Evolutionary conservation across 2,797 vertebrate genomes (phyloP), one percentile per base, ranked within the genome.

Genomic region (Pseudochirops cupreus): DNA sequence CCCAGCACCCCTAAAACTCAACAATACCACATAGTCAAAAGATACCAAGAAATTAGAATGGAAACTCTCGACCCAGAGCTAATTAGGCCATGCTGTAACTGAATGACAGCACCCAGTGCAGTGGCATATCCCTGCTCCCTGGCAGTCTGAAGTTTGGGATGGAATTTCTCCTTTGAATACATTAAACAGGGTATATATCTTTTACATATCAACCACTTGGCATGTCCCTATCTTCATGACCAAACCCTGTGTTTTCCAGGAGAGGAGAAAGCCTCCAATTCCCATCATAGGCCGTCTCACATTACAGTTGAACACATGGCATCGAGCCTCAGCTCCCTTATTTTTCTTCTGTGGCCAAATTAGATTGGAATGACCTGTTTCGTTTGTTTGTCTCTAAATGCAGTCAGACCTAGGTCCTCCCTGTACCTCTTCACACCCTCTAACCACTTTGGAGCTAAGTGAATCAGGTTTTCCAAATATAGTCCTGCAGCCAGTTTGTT

Each of bases 391-490:
- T 87, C 53, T 91, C 91, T 57, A 90, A 91, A 58, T 52, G 50
- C 10, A 74, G 59, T 92, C 59, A 4, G n/a, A 50, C 31, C 56
- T 24, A 33, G 39, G 46, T 93, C 92, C 74, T 90, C n/a, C 92
- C 92, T 95, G 90, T 54, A 67, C 55, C 91, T 46, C 3, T 93
- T 95, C 96, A 96, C 95, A 94, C 92, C 67, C 94, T 92, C 94
- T 97, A 94, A 54, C 96, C 94, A 95, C 94, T 96, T 94, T 55
- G 94, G 94, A 96, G 90, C 94, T 96, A 93, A 97, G 96, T 94
- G 96, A 95, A 96, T 95, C 92, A 0, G 52, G 94, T 95, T 97
- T 97, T 97, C 97, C 96, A 98, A 97, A 98, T 98, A 98, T 97
- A 98, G 97, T 96, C 94, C 87, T 96, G 94, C 97, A 97, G 95